These are phyloP conservation scores for Cryptus viduatorius DNA, from an alignment of 2,888 invertebrate species.

Conservation along the genomic window DNA sequence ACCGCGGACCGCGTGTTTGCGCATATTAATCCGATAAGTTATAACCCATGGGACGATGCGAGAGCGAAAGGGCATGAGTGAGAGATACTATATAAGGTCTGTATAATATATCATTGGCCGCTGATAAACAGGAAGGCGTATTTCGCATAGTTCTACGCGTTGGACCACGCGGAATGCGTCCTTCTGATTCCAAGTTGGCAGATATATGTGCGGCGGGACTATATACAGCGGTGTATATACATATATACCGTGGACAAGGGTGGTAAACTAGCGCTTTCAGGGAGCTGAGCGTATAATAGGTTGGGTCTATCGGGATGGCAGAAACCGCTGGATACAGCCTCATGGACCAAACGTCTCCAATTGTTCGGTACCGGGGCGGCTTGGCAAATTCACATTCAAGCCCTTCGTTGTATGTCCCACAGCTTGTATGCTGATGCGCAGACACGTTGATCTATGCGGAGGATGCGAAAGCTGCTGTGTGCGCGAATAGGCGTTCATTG, in stretches of 20 bases:
- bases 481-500: neutral
- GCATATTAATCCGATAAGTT: conserved; percentile 65
- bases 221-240: neutral
- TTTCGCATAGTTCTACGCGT: neutral
- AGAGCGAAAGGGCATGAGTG: conserved; percentile 45
- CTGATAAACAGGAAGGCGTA: neutral
- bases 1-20: conserved; percentile 55
- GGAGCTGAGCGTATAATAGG: conserved; percentile 32
- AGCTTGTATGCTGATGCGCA: neutral
- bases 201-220: neutral
- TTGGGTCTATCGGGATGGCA: neutral
- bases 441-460: neutral
- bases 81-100: conserved; percentile 23
- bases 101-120: neutral
- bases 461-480: neutral
- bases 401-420: neutral
- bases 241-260: neutral
- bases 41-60: conserved; percentile 48
- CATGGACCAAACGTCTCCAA: conserved; percentile 10
- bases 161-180: neutral
- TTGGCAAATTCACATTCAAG: neutral
- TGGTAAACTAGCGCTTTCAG: conserved; percentile 19
- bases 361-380: conserved; percentile 13
- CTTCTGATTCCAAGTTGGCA: neutral
- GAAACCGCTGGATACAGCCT: neutral